Percentiles rank a stretch among this genome's conserved stretches.
phyloP scores from a whole-genome alignment of 1,140 invertebrate genomes.

The Tachypleus tridentatus region DNA sequence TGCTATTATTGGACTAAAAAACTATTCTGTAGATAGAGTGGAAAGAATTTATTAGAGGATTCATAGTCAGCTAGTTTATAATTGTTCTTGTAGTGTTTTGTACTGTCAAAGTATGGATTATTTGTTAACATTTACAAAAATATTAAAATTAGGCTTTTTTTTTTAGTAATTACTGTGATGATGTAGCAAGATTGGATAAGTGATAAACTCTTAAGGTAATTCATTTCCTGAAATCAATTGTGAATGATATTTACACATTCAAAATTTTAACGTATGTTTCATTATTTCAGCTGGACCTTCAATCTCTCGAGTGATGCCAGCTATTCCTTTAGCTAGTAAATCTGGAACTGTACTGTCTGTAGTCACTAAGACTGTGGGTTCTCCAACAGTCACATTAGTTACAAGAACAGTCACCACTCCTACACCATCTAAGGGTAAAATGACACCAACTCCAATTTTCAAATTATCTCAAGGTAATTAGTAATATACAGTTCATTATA shows the following conservation, averaged over 20 bases:
- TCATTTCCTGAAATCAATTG: too few species aligned
- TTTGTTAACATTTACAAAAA: neutral
- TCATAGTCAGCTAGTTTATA: too few species aligned
- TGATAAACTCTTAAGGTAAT: too few species aligned
- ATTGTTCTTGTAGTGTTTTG: too few species aligned
- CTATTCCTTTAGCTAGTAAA: slow-evolving; percentile 13
- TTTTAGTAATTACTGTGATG: neutral
- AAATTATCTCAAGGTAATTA: too few species aligned
- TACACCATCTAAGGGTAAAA: neutral
- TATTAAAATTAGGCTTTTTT: neutral
- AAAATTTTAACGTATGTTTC: neutral
- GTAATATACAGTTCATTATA: too few species aligned
- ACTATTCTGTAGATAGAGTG: too few species aligned
- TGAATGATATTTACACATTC: too few species aligned
- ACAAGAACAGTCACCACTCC: slow-evolving; percentile 4
- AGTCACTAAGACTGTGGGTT: slow-evolving; percentile 9
- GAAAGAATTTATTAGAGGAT: too few species aligned
- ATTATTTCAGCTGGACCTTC: neutral
- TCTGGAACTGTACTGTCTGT: slow-evolving; percentile 15
- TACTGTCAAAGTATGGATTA: too few species aligned
- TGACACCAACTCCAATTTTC: neutral
- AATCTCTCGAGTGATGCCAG: slow-evolving; percentile 5
- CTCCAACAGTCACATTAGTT: slow-evolving; percentile 13
- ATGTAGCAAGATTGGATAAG: too few species aligned
- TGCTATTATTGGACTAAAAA: too few species aligned